These are phyloP conservation scores for Xenopus petersii DNA, from an alignment of 2,797 vertebrate species.

Conservation along the genomic window DNA sequence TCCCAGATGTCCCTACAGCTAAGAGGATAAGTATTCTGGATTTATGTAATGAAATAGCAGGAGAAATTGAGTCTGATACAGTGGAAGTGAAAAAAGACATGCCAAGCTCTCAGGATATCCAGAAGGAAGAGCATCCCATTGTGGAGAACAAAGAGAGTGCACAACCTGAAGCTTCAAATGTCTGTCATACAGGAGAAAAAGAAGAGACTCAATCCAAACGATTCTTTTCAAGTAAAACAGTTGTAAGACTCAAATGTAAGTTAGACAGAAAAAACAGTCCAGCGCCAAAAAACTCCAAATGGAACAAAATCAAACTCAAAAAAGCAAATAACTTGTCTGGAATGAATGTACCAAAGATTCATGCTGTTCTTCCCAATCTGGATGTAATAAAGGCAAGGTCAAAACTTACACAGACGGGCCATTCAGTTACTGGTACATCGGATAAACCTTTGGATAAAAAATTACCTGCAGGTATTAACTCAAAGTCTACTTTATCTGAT, in stretches of 20 bases:
- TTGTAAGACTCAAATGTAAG: constrained; percentile 81
- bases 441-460: constrained; percentile 47
- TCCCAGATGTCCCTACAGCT: constrained; percentile 69
- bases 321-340: constrained; percentile 85
- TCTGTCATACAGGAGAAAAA: constrained; percentile 58
- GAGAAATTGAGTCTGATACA: constrained; percentile 96
- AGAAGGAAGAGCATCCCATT: constrained; percentile 56
- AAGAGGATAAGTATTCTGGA: constrained; percentile 92
- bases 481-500: not conserved
- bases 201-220: constrained; percentile 75
- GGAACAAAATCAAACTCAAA: constrained; percentile 92
- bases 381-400: constrained; percentile 56
- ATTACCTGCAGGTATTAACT: not conserved
- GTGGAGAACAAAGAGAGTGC: constrained; percentile 54
- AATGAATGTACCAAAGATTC: constrained; percentile 65
- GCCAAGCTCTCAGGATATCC: constrained; percentile 57
- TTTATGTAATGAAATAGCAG: constrained; percentile 94
- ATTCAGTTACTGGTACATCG: constrained; percentile 52
- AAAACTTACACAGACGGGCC: constrained; percentile 52
- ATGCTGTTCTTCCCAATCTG: constrained; percentile 56
- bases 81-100: constrained; percentile 77
- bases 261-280: constrained; percentile 82
- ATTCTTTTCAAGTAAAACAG: constrained; percentile 90
- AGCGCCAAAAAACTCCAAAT: constrained; percentile 81
- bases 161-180: constrained; percentile 41